These are phyloP conservation scores for Tetramorium simillimum DNA, from an alignment of 1,140 invertebrate genomes.

Conservation along the genomic window DNA sequence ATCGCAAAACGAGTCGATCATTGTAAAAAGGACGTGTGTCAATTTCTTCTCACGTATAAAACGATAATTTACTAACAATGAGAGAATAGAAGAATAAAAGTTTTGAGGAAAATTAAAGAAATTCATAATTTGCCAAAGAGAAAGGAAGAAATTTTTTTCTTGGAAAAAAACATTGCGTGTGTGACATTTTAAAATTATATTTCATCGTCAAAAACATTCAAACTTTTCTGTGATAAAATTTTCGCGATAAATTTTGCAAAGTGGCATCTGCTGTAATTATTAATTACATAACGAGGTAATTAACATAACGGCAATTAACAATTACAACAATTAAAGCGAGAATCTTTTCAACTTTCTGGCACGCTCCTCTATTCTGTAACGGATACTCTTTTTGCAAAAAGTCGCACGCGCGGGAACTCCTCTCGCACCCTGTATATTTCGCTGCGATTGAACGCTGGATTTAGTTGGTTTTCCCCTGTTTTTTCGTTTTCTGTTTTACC, in stretches of 20 bases:
- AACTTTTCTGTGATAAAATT: background rate
- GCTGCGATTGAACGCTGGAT: slow-evolving; percentile 77
- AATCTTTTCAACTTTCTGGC: background rate
- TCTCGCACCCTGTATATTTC: slow-evolving; percentile 72
- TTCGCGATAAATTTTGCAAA: background rate
- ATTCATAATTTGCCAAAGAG: background rate
- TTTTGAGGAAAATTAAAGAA: background rate
- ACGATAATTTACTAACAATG: background rate
- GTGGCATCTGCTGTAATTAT: background rate
- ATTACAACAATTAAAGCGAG: background rate
- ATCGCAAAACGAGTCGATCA: slow-evolving; percentile 11
- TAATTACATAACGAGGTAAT: background rate
- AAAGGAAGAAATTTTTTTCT: background rate
- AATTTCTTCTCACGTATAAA: background rate
- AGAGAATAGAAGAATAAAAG: background rate
- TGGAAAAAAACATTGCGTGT: background rate
- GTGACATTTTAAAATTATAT: background rate
- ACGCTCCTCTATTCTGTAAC: background rate
- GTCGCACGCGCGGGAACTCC: slow-evolving; percentile 11
- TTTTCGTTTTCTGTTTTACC: slow-evolving; percentile 58
- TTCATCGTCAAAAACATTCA: background rate
- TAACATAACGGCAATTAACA: background rate
- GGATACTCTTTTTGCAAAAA: slow-evolving; percentile 13
- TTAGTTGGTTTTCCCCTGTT: slow-evolving; percentile 66
- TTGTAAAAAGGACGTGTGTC: background rate